Base-by-base conservation (phyloP, 2,888 invertebrate species). In the Acleris laterana region DNA sequence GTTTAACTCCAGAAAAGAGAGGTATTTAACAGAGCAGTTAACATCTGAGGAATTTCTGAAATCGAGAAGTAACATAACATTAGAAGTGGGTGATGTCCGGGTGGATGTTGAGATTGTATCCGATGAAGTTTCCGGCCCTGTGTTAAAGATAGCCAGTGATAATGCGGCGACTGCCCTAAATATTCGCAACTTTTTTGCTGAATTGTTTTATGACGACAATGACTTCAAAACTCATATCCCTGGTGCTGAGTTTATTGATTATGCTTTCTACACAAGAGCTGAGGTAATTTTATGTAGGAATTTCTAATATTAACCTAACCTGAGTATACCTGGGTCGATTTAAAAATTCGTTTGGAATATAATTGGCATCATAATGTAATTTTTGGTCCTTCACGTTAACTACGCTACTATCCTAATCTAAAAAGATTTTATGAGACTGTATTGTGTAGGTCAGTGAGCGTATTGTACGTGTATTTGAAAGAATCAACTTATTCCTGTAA, bases 151-250 rank as follows among this genome's bases (percentile, higher is more conserved):
- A 0, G 73, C 79, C 0, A 74, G 87, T 69, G 46, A 55, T 3
- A 82, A 88, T 76, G 50, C 80, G 6, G 71, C 74, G 50, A 69
- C 81, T 46, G 81, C 82, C 28, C 72, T 78, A 7, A 74, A 82
- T 71, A 72, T 91, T 1, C 80, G 87, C 32, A 86, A 86, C 68
- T 88, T 87, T 63, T 82, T 88, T 42, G 79, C 85, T 0, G 77
- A 78, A 61, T 68, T 90, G 38, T 69, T 88, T 19, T 80, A 86
- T 70, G 72, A 75, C 50, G 72, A 81, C 44, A 71, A 75, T 51
- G 72, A 81, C 44, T 79, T 77, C 68, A 56, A 68, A 44, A 64
- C 68, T 6, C 71, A 68, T 52, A 63, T 62, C 42, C 68, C 74
- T 2, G 75, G 70, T 4, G 77, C 73, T 16, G 78, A 82, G 61